Evolutionary conservation across 2,797 vertebrate genomes (phyloP).

Genomic region (Sparus aurata): DNA sequence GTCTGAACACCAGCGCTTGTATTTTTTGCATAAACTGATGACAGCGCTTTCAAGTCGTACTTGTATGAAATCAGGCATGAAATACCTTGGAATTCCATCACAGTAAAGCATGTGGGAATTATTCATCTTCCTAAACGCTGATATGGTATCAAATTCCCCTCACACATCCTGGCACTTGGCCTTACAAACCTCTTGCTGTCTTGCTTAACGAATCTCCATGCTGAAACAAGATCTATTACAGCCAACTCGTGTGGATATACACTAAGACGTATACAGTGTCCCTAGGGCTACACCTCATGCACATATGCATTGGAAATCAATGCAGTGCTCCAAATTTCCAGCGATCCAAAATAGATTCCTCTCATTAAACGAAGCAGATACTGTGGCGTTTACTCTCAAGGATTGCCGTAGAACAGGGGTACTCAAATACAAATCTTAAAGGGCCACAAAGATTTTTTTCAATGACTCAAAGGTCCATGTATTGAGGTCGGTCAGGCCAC

Average conservation of each 20-base stretch:
- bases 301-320: conserved; percentile 27
- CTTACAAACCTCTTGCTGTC: conserved; percentile 38
- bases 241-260: conserved; percentile 22
- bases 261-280: not conserved
- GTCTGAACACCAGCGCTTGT: conserved; percentile 18
- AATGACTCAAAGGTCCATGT: too few species aligned
- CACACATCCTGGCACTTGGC: conserved; percentile 6
- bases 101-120: conserved; percentile 29
- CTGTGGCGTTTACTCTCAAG: conserved; percentile 29
- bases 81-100: conserved; percentile 44
- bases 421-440: too few species aligned
- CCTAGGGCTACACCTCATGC: not conserved
- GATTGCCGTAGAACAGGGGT: too few species aligned
- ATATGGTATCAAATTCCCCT: conserved; percentile 28
- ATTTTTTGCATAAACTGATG: conserved; percentile 46
- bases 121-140: conserved; percentile 37
- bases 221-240: conserved; percentile 32
- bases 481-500: too few species aligned
- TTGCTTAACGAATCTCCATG: conserved; percentile 8
- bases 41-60: conserved; percentile 51
- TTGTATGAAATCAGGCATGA: conserved; percentile 47
- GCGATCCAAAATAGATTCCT: conserved; percentile 26
- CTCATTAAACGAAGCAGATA: conserved; percentile 35
- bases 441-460: too few species aligned
- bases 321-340: not conserved